These are phyloP conservation scores for Grammomys surdaster DNA, from an alignment of 2,113 vertebrate genomes.

Conservation along the genomic window DNA sequence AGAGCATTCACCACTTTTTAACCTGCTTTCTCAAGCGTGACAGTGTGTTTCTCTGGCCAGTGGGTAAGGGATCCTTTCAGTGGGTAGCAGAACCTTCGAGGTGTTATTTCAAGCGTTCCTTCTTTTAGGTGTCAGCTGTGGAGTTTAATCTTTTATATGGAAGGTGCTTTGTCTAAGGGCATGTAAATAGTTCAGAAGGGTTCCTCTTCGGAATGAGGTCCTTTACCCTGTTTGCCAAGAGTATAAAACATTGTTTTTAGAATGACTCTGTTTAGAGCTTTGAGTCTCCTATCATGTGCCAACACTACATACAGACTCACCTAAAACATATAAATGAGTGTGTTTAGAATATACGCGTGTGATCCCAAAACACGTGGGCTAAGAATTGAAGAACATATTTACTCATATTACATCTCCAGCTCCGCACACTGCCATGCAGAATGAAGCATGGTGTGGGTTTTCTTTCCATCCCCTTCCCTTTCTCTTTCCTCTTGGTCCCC, in stretches of 20 bases:
- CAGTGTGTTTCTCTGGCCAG: background rate
- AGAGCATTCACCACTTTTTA: background rate
- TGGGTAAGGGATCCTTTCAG: constrained; percentile 39
- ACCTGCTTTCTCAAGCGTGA: constrained; percentile 10
- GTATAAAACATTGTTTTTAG: background rate
- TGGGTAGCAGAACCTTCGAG: constrained; percentile 32
- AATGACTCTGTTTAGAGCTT: background rate
- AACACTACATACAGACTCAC: background rate
- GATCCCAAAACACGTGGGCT: background rate
- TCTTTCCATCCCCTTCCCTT: background rate
- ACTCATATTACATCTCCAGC: background rate
- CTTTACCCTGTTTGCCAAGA: constrained; percentile 53
- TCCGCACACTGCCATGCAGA: background rate
- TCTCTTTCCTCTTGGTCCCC: background rate
- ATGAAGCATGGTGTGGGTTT: background rate
- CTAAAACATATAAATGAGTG: background rate
- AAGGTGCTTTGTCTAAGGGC: constrained; percentile 44
- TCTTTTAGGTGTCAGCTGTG: constrained; percentile 27
- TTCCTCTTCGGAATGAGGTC: constrained; percentile 5
- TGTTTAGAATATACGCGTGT: background rate
- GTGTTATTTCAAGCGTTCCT: constrained; percentile 61
- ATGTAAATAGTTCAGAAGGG: constrained; percentile 28
- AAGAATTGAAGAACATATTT: background rate
- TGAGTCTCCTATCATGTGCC: background rate
- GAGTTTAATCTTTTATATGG: constrained; percentile 73